These are phyloP conservation scores for Mirounga angustirostris DNA, from an alignment of 2,113 vertebrate species.

Conservation along the genomic window DNA sequence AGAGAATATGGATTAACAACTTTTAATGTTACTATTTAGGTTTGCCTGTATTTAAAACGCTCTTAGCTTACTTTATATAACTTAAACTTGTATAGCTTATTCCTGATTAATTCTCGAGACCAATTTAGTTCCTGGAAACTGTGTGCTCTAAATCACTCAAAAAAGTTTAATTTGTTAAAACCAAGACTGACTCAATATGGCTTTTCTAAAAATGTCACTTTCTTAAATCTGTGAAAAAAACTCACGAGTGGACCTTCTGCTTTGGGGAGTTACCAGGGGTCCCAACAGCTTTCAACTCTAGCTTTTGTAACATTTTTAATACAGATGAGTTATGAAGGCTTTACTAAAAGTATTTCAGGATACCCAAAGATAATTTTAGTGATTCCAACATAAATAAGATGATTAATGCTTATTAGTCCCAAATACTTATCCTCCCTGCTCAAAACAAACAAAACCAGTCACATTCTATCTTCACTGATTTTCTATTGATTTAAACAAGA, in stretches of 20 bases:
- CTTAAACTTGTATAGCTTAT: not conserved
- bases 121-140: conserved; percentile 8
- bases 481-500: not conserved
- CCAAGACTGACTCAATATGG: conserved; percentile 14
- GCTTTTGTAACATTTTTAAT: conserved; percentile 8
- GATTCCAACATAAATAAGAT: conserved; percentile 45
- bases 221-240: not conserved
- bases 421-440: not conserved
- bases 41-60: not conserved
- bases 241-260: not conserved
- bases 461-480: not conserved
- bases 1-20: not conserved
- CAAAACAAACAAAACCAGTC: not conserved
- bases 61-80: not conserved
- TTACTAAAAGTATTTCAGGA: conserved; percentile 51
- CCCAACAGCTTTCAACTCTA: not conserved
- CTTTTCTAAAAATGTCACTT: conserved; percentile 54
- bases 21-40: conserved; percentile 9
- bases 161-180: conserved; percentile 50
- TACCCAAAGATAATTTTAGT: conserved; percentile 11
- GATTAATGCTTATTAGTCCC: not conserved
- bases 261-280: not conserved
- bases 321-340: not conserved
- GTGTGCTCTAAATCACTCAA: conserved; percentile 26
- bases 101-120: conserved; percentile 1